Percentiles rank a stretch among this genome's conserved stretches.
Evolutionary conservation across 1,140 invertebrate species (phyloP).

Genomic region (Drosophila bifasciata): DNA sequence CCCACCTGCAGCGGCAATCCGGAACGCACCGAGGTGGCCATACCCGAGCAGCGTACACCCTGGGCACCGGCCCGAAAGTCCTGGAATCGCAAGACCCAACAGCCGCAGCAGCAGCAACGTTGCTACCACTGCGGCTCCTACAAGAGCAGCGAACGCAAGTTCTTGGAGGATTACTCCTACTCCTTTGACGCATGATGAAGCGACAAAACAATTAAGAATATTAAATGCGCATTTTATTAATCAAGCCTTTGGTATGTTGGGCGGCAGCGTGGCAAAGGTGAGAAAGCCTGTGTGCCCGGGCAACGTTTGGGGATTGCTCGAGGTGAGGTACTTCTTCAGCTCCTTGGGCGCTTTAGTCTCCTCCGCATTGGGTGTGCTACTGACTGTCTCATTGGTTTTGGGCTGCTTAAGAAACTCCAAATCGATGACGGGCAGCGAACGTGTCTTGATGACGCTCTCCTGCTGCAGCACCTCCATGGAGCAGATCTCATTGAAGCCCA

Average conservation of each 20-base stretch:
- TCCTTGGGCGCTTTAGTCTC: constrained; percentile 81
- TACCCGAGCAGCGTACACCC: constrained; percentile 84
- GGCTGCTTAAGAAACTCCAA: constrained; percentile 87
- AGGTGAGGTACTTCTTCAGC: constrained; percentile 87
- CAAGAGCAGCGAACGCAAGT: constrained; percentile 53
- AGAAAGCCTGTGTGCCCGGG: constrained; percentile 97
- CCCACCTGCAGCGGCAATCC: constrained; percentile 78
- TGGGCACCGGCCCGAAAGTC: constrained; percentile 83
- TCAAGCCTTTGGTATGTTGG: constrained; percentile 83
- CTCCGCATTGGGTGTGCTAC: constrained; percentile 27
- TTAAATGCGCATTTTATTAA: constrained; percentile 42
- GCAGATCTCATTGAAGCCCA: constrained; percentile 92
- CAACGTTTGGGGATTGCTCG: constrained; percentile 87
- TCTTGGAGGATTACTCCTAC: constrained; percentile 54
- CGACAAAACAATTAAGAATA: constrained; percentile 30
- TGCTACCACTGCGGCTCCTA: constrained; percentile 68
- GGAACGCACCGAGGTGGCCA: constrained; percentile 69
- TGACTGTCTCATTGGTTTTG: constrained; percentile 78
- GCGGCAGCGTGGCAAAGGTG: constrained; percentile 94
- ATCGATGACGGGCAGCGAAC: constrained; percentile 88
- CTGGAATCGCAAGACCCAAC: constrained; percentile 59
- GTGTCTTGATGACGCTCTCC: constrained; percentile 91
- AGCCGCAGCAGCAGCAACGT: constrained; percentile 38
- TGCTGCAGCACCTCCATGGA: constrained; percentile 95
- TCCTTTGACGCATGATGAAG: constrained; percentile 58